Evolutionary conservation across 2,888 invertebrate genomes (phyloP).

Genomic region (Ormyrus labotus): DNA sequence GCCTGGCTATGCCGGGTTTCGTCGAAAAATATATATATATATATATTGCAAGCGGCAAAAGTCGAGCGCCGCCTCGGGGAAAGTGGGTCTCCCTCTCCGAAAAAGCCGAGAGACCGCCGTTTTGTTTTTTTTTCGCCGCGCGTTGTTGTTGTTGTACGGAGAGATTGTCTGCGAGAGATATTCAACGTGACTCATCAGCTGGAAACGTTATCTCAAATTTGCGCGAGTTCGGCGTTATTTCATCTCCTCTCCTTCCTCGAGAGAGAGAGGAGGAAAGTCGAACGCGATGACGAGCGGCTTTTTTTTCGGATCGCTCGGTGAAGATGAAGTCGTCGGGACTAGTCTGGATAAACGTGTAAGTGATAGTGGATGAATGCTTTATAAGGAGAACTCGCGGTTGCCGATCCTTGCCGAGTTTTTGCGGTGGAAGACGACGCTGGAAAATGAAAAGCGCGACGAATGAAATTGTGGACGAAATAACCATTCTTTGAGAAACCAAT

Average conservation of each 20-base stretch:
- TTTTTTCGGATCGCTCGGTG: background rate
- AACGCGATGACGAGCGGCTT: conserved; percentile 4
- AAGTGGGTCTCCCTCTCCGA: conserved; percentile 39
- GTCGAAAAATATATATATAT: background rate
- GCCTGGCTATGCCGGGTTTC: too few species aligned
- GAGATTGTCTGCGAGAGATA: background rate
- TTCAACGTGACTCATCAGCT: conserved; percentile 25
- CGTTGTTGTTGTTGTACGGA: too few species aligned
- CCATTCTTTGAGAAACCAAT: too few species aligned
- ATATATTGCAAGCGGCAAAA: background rate
- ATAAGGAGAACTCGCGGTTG: too few species aligned
- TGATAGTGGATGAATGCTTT: too few species aligned
- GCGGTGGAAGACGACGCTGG: too few species aligned
- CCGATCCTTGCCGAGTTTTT: too few species aligned
- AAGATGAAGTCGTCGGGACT: too few species aligned
- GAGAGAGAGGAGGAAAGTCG: background rate
- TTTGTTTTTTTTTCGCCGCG: background rate
- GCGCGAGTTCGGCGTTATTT: conserved; percentile 32
- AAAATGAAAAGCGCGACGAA: too few species aligned
- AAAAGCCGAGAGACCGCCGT: conserved; percentile 6
- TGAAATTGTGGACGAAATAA: too few species aligned
- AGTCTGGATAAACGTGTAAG: too few species aligned
- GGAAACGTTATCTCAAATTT: conserved; percentile 26
- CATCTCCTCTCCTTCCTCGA: too few species aligned
- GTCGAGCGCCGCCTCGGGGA: background rate